These are phyloP conservation scores for Triplophysa tibetana DNA, from an alignment of 2,113 vertebrate species.

Conservation along the genomic window DNA sequence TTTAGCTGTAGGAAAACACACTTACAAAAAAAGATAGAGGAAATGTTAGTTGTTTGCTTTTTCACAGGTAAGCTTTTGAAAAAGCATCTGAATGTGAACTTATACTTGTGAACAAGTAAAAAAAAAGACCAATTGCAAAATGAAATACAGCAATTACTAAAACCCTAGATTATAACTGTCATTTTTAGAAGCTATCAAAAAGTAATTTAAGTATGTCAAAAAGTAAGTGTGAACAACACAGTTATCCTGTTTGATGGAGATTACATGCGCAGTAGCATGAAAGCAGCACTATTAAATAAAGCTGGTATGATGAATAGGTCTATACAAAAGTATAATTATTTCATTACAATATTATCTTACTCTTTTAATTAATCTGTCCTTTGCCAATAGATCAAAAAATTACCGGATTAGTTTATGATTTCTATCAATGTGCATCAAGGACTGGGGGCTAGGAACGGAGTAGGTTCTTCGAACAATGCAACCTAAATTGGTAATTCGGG, in stretches of 20 bases:
- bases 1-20: slow-evolving; percentile 1
- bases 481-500: neutral
- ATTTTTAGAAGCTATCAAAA: slow-evolving; percentile 16
- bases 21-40: too few species aligned
- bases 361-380: slow-evolving; percentile 6
- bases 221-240: neutral
- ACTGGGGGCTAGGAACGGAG: slow-evolving; percentile 4
- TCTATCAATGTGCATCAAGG: slow-evolving; percentile 22
- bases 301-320: too few species aligned
- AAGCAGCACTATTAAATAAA: neutral
- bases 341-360: slow-evolving; percentile 15
- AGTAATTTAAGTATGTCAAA: slow-evolving; percentile 11
- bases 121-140: neutral
- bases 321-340: neutral
- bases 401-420: slow-evolving; percentile 15
- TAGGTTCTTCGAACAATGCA: neutral
- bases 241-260: too few species aligned
- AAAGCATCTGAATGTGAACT: too few species aligned
- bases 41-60: too few species aligned
- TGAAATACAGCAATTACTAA: neutral
- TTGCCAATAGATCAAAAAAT: neutral
- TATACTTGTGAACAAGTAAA: neutral
- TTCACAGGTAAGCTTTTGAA: too few species aligned
- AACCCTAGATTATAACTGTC: slow-evolving; percentile 4
- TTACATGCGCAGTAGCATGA: too few species aligned